Evolutionary conservation across 2,888 invertebrate species (phyloP).

Genomic region (Oligia strigilis): DNA sequence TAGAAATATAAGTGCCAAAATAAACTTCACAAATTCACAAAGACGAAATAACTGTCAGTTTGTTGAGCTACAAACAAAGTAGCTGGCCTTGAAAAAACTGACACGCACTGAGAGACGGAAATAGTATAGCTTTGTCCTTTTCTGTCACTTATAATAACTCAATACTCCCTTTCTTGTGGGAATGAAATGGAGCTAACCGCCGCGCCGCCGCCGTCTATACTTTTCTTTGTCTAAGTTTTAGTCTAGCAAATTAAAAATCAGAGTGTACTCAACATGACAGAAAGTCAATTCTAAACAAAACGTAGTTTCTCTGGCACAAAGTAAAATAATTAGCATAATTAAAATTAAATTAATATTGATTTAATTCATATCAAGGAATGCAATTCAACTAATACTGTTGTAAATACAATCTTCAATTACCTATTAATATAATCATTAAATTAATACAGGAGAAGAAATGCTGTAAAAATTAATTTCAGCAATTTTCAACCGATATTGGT

Average conservation of each 20-base stretch:
- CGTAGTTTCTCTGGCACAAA: conserved; percentile 21
- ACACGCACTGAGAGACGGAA: too few species aligned
- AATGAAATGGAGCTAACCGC: too few species aligned
- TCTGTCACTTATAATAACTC: too few species aligned
- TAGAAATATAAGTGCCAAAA: too few species aligned
- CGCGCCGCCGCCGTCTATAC: too few species aligned
- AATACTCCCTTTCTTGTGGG: too few species aligned
- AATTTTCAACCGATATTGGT: conserved; percentile 2
- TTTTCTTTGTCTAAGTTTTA: neutral
- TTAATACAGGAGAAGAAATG: conserved; percentile 3
- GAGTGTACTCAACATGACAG: neutral
- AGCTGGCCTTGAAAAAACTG: too few species aligned
- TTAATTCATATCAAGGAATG: conserved; percentile 46
- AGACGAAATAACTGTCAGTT: too few species aligned
- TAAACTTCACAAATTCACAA: too few species aligned
- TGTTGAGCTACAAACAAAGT: too few species aligned
- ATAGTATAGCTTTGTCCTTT: too few species aligned
- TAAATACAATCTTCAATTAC: conserved; percentile 33
- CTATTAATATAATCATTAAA: conserved; percentile 18
- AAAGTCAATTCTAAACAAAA: conserved; percentile 17
- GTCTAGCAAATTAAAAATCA: neutral
- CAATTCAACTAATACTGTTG: conserved; percentile 51
- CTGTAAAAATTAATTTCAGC: neutral
- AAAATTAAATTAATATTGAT: conserved; percentile 31
- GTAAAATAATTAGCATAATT: conserved; percentile 17